These are phyloP conservation scores for Leptodactylus fallax DNA, from an alignment of 2,797 vertebrate species.

Conservation along the genomic window DNA sequence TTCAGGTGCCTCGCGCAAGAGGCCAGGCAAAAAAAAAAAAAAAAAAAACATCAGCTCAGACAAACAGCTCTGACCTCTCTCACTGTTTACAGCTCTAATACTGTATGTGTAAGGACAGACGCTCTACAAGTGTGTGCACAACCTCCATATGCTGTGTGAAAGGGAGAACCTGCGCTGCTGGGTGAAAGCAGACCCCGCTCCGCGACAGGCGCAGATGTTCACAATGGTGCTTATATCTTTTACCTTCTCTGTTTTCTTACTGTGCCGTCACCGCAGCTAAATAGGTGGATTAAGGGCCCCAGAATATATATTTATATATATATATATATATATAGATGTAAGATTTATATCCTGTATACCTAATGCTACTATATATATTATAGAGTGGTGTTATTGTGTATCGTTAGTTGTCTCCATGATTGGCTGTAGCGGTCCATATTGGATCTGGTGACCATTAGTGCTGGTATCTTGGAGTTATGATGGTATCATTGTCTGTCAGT, in stretches of 20 bases:
- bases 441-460: constrained; percentile 6
- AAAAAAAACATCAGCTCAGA: constrained; percentile 84
- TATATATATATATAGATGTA: constrained; percentile 4
- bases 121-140: constrained; percentile 72
- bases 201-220: background rate
- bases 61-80: constrained; percentile 89
- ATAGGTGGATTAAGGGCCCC: background rate
- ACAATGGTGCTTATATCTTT: constrained; percentile 26
- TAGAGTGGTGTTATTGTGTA: constrained; percentile 15
- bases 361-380: constrained; percentile 26
- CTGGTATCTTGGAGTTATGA: background rate
- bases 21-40: too few relatives aligned
- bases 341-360: constrained; percentile 3
- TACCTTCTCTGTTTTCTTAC: too few relatives aligned
- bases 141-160: background rate
- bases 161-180: too few relatives aligned
- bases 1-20: constrained; percentile 88
- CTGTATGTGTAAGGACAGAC: constrained; percentile 81
- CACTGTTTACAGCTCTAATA: constrained; percentile 92
- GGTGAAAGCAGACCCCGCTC: background rate
- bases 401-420: background rate
- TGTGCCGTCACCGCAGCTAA: background rate
- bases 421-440: constrained; percentile 4
- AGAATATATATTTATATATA: background rate
- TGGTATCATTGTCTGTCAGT: background rate